phyloP scores from a whole-genome alignment of 2,113 vertebrate genomes.

The Mustelus asterias region DNA sequence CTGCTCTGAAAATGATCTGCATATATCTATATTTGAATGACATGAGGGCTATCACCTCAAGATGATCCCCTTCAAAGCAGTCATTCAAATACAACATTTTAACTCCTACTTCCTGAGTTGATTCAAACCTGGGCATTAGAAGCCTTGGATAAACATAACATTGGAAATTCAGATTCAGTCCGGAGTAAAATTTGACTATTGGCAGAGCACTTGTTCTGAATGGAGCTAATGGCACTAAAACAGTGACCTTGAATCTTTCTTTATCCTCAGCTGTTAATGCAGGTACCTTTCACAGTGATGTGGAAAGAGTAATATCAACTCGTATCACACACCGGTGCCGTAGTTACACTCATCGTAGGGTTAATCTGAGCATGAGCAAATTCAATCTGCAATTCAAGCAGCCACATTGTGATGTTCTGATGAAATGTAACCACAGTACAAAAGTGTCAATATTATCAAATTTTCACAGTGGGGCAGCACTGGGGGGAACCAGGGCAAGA shows the following conservation, averaged over 20 bases:
- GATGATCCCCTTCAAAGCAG: not conserved
- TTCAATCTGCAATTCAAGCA: not conserved
- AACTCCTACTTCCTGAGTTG: constrained; percentile 18
- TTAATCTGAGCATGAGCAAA: not conserved
- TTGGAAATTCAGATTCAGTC: not conserved
- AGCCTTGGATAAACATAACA: constrained; percentile 12
- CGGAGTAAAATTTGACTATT: not conserved
- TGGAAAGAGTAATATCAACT: not conserved
- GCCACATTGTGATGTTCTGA: not conserved
- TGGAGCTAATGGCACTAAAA: not conserved
- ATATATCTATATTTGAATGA: constrained; percentile 34
- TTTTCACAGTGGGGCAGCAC: not conserved
- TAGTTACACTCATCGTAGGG: no score
- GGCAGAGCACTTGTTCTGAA: not conserved
- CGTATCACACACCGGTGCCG: not conserved
- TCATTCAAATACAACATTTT: constrained; percentile 14
- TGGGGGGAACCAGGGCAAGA: not conserved
- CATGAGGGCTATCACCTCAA: not conserved
- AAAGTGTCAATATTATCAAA: not conserved
- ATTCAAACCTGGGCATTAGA: constrained; percentile 14
- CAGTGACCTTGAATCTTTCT: not conserved
- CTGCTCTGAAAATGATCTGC: constrained; percentile 34
- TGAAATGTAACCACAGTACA: not conserved
- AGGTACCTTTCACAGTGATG: not conserved
- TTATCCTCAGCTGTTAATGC: not conserved